Evolutionary conservation across 2,113 vertebrate species (phyloP), one percentile per base, ranked within the genome.

Genomic region (Peromyscus maniculatus): DNA sequence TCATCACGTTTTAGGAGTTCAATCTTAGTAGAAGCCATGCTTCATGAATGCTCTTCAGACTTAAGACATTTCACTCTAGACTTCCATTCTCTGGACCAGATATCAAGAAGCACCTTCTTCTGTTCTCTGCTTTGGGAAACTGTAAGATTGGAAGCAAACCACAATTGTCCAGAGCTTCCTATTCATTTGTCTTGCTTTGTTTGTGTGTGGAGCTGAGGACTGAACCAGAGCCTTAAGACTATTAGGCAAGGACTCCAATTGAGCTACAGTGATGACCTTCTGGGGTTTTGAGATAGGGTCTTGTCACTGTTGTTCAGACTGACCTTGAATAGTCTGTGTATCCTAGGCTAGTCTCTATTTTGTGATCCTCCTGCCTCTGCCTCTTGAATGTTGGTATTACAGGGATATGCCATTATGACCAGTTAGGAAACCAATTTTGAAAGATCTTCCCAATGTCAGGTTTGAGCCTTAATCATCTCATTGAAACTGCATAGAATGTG

Each of bases 61-160:
- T n/a, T 87, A 87, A 92, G 59, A 9, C 17, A 43, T 62, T 69
- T 79, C 55, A 59, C 57, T 75, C 74, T 22, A 82, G 36, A 28
- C n/a, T 39, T 93, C 10, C 89, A 19, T 52, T 87, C 67, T 80
- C 8, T 31, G 77, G 1, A 4, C 93, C 90, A 89, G 87, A 26
- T 43, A 94, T 91, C 94, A 39, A 75, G 95, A 71, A 80, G 67
- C 59, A 26, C 21, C 75, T 67, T 43, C 39, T 43, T 43, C 39
- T 43, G 12, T 39, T 97, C n/a, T 91, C 83, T 83, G n/a, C 64
- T 79, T 67, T 49, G 11, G 19, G 7, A n/a, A 95, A 92, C 64
- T 36, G 19, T 94, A 62, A 93, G 31, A 52, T 74, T 19, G 62
- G 22, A 91, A 94, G n/a, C 69, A 59, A 71, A 49, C 19, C 43